Evolutionary conservation across 2,888 invertebrate genomes (phyloP).

Genomic region (Cephus nigrinus): DNA sequence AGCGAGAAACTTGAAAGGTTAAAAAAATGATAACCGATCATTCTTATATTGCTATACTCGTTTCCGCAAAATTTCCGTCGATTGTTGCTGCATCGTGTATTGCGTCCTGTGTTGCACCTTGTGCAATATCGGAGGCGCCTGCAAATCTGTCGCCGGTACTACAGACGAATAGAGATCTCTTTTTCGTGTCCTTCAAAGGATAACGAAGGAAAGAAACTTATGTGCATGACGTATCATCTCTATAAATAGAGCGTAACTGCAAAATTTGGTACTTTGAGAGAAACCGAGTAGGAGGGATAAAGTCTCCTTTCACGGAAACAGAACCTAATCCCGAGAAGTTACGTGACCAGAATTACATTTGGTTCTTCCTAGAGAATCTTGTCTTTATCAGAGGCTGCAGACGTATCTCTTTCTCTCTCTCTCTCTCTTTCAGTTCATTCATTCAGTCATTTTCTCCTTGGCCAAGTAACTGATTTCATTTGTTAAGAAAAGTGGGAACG

Average conservation of each 20-base stretch:
- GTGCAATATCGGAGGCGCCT: background rate
- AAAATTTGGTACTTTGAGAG: conserved; percentile 17
- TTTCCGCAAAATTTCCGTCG: too few relatives aligned
- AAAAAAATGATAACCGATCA: too few relatives aligned
- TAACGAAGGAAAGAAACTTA: too few relatives aligned
- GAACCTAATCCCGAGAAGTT: conserved; percentile 58
- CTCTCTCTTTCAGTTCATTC: background rate
- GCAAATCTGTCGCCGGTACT: background rate
- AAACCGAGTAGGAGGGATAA: conserved; percentile 27
- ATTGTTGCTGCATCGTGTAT: too few relatives aligned
- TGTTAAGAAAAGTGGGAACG: too few relatives aligned
- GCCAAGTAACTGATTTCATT: too few relatives aligned
- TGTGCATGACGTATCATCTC: too few relatives aligned
- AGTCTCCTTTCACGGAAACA: conserved; percentile 47
- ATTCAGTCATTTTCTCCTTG: background rate
- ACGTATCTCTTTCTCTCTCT: background rate
- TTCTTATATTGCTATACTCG: too few relatives aligned
- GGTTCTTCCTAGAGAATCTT: conserved; percentile 25
- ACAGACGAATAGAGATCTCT: too few relatives aligned
- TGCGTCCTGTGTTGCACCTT: too few relatives aligned
- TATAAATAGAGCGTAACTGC: conserved; percentile 14
- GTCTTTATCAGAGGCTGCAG: background rate
- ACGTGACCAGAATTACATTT: conserved; percentile 57
- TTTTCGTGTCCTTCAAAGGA: too few relatives aligned
- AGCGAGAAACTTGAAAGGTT: too few relatives aligned